Percentiles rank a stretch among this genome's conserved stretches.
phyloP scores from a whole-genome alignment of 2,888 invertebrate species.

The Celastrina argiolus region DNA sequence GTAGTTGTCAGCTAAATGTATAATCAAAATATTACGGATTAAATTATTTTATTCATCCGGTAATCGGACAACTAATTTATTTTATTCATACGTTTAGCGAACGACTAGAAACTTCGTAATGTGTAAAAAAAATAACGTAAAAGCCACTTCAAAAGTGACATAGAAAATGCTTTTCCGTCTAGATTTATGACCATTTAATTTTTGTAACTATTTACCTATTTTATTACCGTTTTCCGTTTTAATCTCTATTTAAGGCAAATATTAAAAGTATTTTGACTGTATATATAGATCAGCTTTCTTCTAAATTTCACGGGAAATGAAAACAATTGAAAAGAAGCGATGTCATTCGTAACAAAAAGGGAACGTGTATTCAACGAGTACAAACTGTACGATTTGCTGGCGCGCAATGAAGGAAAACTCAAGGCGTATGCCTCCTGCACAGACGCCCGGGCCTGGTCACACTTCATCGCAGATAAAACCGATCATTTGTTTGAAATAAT shows the following conservation, averaged over 20 bases:
- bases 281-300: background rate
- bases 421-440: conserved; percentile 77
- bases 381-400: conserved; percentile 62
- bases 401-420: conserved; percentile 74
- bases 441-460: conserved; percentile 78
- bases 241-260: conserved; percentile 48
- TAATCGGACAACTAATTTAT: no score
- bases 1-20: no score
- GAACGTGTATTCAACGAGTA: conserved; percentile 70
- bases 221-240: conserved; percentile 54
- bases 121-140: conserved; percentile 26
- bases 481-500: conserved; percentile 78
- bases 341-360: conserved; percentile 73
- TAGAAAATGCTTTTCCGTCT: conserved; percentile 58
- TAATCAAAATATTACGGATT: no score
- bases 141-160: conserved; percentile 48
- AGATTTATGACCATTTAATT: conserved; percentile 66
- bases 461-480: conserved; percentile 71
- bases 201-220: conserved; percentile 59
- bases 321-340: conserved; percentile 41
- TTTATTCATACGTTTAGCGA: no score
- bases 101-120: no score
- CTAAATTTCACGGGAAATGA: background rate
- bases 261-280: conserved; percentile 38
- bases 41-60: no score